These are phyloP conservation scores for Aphelenchoides bicaudatus DNA, from an alignment of 2,888 invertebrate genomes.

Conservation along the genomic window DNA sequence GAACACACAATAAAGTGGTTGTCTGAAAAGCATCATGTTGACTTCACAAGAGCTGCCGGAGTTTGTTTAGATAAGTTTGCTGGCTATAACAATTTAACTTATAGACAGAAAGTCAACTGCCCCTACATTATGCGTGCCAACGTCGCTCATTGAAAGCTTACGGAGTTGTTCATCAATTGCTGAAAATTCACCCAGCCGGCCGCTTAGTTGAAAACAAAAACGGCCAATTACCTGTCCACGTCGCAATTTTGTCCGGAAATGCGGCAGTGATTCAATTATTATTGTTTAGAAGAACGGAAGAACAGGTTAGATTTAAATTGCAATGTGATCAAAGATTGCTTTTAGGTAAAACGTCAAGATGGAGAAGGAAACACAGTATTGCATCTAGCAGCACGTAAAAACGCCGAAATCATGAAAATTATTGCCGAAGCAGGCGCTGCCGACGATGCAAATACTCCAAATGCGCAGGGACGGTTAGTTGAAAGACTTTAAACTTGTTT, in stretches of 20 bases:
- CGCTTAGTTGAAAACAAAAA: slow-evolving; percentile 68
- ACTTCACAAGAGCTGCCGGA: slow-evolving; percentile 78
- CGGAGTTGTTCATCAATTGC: slow-evolving; percentile 79
- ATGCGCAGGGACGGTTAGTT: slow-evolving; percentile 91
- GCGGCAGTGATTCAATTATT: slow-evolving; percentile 90
- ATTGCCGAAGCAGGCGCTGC: slow-evolving; percentile 65
- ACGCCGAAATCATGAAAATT: slow-evolving; percentile 27
- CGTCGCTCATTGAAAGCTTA: slow-evolving; percentile 87
- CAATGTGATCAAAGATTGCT: neutral
- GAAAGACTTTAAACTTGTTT: no score
- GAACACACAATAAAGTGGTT: slow-evolving; percentile 90
- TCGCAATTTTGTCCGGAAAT: slow-evolving; percentile 72
- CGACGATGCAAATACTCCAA: slow-evolving; percentile 83
- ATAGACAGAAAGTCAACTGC: slow-evolving; percentile 85
- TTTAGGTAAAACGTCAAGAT: slow-evolving; percentile 69
- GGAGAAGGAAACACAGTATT: slow-evolving; percentile 84
- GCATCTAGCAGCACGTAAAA: slow-evolving; percentile 85
- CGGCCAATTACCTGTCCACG: slow-evolving; percentile 50
- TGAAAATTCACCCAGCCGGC: slow-evolving; percentile 83
- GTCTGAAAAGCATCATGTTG: slow-evolving; percentile 80
- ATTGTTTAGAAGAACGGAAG: slow-evolving; percentile 76
- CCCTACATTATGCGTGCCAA: slow-evolving; percentile 88
- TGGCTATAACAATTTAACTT: slow-evolving; percentile 32
- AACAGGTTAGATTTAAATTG: slow-evolving; percentile 60
- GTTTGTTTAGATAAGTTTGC: slow-evolving; percentile 29